Conservation (phyloP, 2,113 vertebrate genomes). For the Odocoileus virginianus region DNA sequence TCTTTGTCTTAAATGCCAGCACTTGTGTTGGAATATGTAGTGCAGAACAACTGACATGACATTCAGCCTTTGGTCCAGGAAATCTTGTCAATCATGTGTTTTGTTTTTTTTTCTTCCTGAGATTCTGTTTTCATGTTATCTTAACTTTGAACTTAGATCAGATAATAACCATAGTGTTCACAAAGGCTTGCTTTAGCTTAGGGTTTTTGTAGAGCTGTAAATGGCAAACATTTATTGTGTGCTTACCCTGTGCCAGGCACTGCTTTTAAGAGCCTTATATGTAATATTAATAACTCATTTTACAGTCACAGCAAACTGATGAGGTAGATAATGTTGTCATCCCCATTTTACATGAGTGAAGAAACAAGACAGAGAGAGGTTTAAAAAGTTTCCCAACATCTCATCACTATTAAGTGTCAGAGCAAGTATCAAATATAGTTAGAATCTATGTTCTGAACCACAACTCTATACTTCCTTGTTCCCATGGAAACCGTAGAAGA, state of each 20-base stretch:
- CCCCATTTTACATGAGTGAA: slow-evolving; percentile 13
- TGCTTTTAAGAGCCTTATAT: neutral
- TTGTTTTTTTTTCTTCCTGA: neutral
- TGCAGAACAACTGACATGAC: slow-evolving; percentile 36
- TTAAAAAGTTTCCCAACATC: slow-evolving; percentile 4
- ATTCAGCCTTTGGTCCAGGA: slow-evolving; percentile 36
- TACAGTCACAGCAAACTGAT: neutral
- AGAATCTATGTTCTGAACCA: neutral
- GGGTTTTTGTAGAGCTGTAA: slow-evolving; percentile 15
- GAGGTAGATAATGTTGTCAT: neutral
- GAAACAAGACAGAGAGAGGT: neutral
- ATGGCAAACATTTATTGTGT: neutral
- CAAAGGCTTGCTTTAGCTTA: slow-evolving; percentile 45
- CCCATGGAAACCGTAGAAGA: slow-evolving; percentile 18
- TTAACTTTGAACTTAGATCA: slow-evolving; percentile 53
- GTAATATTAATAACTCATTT: neutral
- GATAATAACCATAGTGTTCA: slow-evolving; percentile 33
- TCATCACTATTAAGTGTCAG: neutral
- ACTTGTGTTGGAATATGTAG: slow-evolving; percentile 40
- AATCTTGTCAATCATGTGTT: slow-evolving; percentile 48
- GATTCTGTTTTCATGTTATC: slow-evolving; percentile 48
- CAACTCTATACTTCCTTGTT: neutral
- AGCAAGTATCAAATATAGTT: slow-evolving; percentile 1
- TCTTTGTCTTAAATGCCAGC: slow-evolving; percentile 61
- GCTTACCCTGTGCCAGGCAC: neutral